Evolutionary conservation across 2,888 invertebrate species (phyloP), one percentile per base, ranked within the genome.

Genomic region (Idaea aversata): DNA sequence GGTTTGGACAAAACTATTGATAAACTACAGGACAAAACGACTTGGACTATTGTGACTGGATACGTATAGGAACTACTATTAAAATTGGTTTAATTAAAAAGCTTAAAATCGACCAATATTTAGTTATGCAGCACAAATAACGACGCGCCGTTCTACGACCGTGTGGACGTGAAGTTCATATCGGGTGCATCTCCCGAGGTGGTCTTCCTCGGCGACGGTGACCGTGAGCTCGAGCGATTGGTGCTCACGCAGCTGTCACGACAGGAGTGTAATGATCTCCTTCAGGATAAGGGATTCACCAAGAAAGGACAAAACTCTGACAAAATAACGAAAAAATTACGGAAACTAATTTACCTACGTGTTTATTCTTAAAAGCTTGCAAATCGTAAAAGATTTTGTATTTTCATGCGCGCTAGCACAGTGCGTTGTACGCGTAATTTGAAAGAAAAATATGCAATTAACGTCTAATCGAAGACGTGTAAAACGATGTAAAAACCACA

Each of bases 171-270:
- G 74, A 94, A 94, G 75, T 95, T 94, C 76, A 95, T 96, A 71
- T 93, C 88, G 16, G 96, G 96, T 34, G 95, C 95, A 10, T 84
- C 90, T 4, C 96, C 96, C 35, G 95, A 95, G 78, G 77, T 96
- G 35, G 91, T 96, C 61, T 81, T 96, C 65, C 90, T 95, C 10
- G 93, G 94, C 67, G 84, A 88, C 0, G 83, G 83, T 0, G 94
- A 95, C 68, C 85, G 91, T 76, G 95, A 95, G 83, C 81, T 96
- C 6, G 95, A 96, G 80, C 93, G 95, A 70, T 79, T 96, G 61
- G 84, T 91, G 58, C 85, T 97, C 58, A 93, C 93, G 0, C 82
- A 87, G 36, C 87, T 95, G 15, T 93, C 88, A 57, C 93, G 96
- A 35, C 78, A 94, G 38, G 94, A 96, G 79, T 96, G 96, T 83